A percentile compares a stretch with the other conserved stretches of the same genome.
Evolutionary conservation across 1,140 invertebrate species (phyloP).

Genomic region (Lepidostoma basale): DNA sequence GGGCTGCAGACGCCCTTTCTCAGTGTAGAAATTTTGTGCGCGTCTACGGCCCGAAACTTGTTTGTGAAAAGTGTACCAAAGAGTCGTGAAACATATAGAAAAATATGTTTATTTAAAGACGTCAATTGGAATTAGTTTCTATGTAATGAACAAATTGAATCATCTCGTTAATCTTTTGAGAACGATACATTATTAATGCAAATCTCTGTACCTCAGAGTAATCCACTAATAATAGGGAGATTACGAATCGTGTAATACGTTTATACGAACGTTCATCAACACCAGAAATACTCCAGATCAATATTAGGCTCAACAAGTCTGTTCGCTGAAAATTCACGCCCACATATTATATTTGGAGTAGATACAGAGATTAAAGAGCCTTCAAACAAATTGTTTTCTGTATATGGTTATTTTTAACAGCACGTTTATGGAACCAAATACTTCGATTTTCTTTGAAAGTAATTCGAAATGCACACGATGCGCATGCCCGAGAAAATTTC

Average conservation of each 20-base stretch:
- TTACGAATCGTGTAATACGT: too few relatives aligned
- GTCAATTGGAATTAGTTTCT: background rate
- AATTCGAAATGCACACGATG: background rate
- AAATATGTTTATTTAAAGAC: background rate
- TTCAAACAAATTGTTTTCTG: background rate
- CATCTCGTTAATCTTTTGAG: background rate
- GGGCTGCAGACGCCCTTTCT: too few relatives aligned
- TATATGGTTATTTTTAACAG: background rate
- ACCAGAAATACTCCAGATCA: background rate
- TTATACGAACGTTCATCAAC: too few relatives aligned
- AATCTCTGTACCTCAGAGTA: too few relatives aligned
- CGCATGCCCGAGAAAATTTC: background rate
- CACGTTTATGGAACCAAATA: background rate
- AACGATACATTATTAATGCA: background rate
- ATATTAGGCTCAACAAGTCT: slow-evolving; percentile 8
- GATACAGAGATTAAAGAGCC: background rate
- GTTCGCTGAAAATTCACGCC: background rate
- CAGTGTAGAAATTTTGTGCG: too few relatives aligned
- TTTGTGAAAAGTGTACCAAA: too few relatives aligned
- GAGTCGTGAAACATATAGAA: too few relatives aligned
- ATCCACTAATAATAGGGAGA: too few relatives aligned
- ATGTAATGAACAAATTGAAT: background rate
- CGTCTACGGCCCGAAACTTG: too few relatives aligned
- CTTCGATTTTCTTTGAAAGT: background rate
- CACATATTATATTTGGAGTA: background rate